Conservation (phyloP, 53 echinoderm and acorn worm genomes). For the Mesocentrotus franciscanus region DNA sequence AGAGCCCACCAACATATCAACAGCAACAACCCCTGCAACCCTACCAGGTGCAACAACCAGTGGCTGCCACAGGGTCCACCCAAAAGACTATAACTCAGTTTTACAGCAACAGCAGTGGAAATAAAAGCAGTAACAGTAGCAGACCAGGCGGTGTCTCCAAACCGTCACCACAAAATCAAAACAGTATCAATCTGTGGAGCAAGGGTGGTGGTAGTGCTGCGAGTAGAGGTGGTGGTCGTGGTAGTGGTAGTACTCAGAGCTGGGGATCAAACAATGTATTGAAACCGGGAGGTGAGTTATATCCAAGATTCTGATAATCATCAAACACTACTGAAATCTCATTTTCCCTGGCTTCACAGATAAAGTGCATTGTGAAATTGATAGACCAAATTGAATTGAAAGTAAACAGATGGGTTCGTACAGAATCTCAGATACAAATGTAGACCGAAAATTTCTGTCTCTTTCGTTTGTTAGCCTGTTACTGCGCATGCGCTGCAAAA, state of each 20-base stretch:
- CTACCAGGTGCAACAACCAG: slow-evolving; percentile 28
- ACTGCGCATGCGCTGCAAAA: no score
- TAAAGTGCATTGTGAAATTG: no score
- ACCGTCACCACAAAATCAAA: neutral
- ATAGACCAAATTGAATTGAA: no score
- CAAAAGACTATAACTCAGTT: slow-evolving; percentile 58
- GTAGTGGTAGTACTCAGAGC: slow-evolving; percentile 1
- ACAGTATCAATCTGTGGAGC: neutral
- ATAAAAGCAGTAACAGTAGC: neutral
- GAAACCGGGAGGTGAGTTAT: neutral
- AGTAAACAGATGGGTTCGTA: no score
- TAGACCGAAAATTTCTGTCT: no score
- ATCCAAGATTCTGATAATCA: neutral
- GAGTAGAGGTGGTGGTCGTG: neutral
- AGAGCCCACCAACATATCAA: neutral
- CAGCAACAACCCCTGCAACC: neutral
- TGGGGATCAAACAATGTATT: neutral
- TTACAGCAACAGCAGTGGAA: slow-evolving; percentile 45
- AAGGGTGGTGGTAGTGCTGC: slow-evolving; percentile 3
- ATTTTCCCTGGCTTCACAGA: no score
- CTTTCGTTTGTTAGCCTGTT: no score
- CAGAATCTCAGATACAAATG: no score
- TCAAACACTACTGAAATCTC: no score
- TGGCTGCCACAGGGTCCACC: neutral
- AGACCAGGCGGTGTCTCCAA: neutral